These are phyloP conservation scores for Amblyteles armatorius DNA, from an alignment of 2,888 invertebrate genomes.

Conservation along the genomic window DNA sequence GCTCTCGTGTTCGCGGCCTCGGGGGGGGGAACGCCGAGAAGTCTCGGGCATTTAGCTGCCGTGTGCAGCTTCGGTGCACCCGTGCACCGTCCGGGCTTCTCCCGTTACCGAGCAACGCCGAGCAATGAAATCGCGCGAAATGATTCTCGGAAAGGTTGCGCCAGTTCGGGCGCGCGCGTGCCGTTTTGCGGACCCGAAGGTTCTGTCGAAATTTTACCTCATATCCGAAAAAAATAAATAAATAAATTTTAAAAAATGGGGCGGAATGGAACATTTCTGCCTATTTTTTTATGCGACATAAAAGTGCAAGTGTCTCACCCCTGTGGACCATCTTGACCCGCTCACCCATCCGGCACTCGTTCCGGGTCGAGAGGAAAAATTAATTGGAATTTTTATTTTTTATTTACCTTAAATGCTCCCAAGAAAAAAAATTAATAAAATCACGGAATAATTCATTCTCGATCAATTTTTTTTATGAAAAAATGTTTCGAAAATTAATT, in stretches of 20 bases:
- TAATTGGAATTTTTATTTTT: too few species aligned
- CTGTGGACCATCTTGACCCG: too few species aligned
- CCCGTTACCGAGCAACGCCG: slow-evolving; percentile 11
- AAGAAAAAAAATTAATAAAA: too few species aligned
- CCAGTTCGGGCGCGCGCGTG: background rate
- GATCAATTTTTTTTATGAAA: too few species aligned
- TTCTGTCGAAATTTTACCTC: background rate
- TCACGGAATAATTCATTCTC: too few species aligned
- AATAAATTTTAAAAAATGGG: background rate
- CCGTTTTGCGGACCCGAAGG: background rate
- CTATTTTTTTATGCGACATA: too few species aligned
- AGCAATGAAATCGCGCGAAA: background rate
- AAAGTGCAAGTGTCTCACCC: too few species aligned
- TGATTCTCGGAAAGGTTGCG: slow-evolving; percentile 5
- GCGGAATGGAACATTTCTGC: background rate
- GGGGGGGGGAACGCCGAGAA: background rate
- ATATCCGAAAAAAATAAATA: background rate
- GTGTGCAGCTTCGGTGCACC: slow-evolving; percentile 27
- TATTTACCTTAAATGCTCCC: too few species aligned
- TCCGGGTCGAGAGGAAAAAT: too few species aligned
- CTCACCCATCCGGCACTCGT: too few species aligned
- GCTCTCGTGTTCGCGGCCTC: slow-evolving; percentile 6
- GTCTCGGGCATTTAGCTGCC: slow-evolving; percentile 30
- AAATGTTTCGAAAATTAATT: too few species aligned
- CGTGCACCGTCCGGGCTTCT: background rate